Evolutionary conservation across 2,797 vertebrate species (phyloP), one percentile per base, ranked within the genome.

Genomic region (Silurus aristotelis): DNA sequence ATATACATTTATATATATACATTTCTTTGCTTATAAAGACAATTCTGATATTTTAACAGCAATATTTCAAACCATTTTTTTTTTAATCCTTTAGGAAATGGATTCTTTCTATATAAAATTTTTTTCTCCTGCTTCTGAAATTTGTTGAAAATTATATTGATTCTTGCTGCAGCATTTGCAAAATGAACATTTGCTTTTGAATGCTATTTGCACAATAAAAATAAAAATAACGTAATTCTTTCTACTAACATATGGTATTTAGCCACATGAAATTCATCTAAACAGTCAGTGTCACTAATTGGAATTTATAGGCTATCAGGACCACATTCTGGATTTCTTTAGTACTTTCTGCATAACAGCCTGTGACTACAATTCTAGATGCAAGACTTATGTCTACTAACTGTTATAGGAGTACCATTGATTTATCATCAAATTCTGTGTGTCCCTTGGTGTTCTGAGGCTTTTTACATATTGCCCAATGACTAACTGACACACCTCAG

Each of bases 21-120:
- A 58, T 10, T 25, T 73, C 14, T 19, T 14, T 10, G 25, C 72
- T 25, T 71, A 12, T 20, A 43, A 70, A 43, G 22, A 38, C 19
- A 20, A 43, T 6, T 20, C 60, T 3, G 12, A 25, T 12, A n/a
- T 56, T 31, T 27, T 6, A 27, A 15, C 7, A 75, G n/a, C 19
- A 75, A 56, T 56, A 76, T 10, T 1, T 76, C 14, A 27, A 6
- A 66, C 48, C 43, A n/a, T 83, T 38, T 83, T 86, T 83, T 86
- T 83, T 56, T 56, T 6, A 27, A 78, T 61, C 27, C 19, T 22
- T 43, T 46, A n/a, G 5, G 43, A 60, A 78, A 61, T 20, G 10
- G 17, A 38, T 78, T 61, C 27, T 64, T 46, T 46, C 8, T 15
- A 14, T 43, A 38, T 38, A 63, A 19, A n/a, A 46, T 38, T 38